Conservation (phyloP, 1,140 invertebrate genomes). For the Drosophila athabasca region DNA sequence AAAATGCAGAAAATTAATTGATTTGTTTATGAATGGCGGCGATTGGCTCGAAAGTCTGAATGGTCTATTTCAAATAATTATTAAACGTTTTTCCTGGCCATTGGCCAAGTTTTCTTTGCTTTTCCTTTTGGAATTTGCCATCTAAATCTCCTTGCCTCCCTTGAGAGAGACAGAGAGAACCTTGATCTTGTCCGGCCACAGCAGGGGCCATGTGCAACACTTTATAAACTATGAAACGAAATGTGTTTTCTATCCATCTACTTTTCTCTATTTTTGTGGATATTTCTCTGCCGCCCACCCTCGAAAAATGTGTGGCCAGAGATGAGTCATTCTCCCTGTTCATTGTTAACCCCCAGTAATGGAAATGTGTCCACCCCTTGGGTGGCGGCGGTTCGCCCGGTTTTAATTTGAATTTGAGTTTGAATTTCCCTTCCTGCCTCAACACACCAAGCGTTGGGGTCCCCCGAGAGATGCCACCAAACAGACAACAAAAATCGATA, state of each 20-base stretch:
- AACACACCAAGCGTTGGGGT: constrained; percentile 54
- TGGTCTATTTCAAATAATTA: constrained; percentile 49
- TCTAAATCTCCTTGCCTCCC: constrained; percentile 22
- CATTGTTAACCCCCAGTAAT: background rate
- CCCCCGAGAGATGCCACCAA: constrained; percentile 22
- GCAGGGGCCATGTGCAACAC: constrained; percentile 58
- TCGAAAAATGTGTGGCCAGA: constrained; percentile 2
- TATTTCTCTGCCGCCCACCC: constrained; percentile 28
- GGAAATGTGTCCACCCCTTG: constrained; percentile 16
- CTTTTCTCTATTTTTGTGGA: constrained; percentile 23
- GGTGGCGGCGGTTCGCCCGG: background rate
- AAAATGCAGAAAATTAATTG: constrained; percentile 33
- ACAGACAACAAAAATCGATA: constrained; percentile 66
- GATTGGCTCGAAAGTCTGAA: constrained; percentile 15
- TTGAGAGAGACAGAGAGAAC: constrained; percentile 24
- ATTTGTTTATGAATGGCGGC: constrained; percentile 41
- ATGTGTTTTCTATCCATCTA: constrained; percentile 21
- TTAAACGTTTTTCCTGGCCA: constrained; percentile 56
- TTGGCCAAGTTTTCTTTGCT: constrained; percentile 50
- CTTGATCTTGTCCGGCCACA: constrained; percentile 68
- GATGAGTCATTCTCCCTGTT: constrained; percentile 37
- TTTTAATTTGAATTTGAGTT: constrained; percentile 7
- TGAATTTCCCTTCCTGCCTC: constrained; percentile 55
- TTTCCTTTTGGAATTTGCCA: constrained; percentile 13
- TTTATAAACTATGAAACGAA: constrained; percentile 42